Percentiles rank a stretch among this genome's conserved stretches.
These are phyloP conservation scores for Heterochromis multidens DNA, from an alignment of 2,113 vertebrate species.

Conservation along the genomic window DNA sequence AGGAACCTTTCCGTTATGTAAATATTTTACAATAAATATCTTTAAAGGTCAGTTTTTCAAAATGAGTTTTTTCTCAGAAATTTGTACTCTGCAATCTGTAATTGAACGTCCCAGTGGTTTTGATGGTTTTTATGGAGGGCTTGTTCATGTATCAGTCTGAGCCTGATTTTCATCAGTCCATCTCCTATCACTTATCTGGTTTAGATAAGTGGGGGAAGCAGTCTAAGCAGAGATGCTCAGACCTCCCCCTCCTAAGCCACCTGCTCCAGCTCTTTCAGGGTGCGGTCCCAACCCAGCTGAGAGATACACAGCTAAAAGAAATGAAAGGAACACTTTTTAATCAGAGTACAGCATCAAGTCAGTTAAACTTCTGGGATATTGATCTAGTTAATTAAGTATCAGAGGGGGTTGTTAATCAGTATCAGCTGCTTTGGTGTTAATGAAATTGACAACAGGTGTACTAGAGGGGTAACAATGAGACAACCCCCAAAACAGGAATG, in stretches of 20 bases:
- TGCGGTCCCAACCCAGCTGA: too few relatives aligned
- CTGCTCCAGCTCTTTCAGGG: background rate
- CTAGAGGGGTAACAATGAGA: background rate
- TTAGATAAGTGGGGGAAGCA: background rate
- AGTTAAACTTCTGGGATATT: background rate
- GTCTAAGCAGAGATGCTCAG: background rate
- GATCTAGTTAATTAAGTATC: background rate
- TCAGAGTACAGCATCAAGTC: background rate
- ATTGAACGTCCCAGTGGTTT: too few relatives aligned
- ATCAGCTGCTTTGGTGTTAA: background rate
- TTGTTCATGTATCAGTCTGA: background rate
- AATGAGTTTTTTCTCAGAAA: too few relatives aligned
- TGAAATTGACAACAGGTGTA: background rate
- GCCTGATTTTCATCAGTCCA: background rate
- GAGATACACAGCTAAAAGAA: too few relatives aligned
- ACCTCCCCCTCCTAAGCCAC: background rate
- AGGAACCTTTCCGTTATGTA: too few relatives aligned
- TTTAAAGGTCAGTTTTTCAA: background rate
- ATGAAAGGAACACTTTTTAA: too few relatives aligned
- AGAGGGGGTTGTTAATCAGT: rapidly evolving
- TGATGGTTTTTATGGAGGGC: too few relatives aligned
- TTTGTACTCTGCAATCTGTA: too few relatives aligned
- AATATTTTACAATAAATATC: background rate
- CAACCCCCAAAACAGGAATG: background rate
- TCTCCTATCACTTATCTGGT: too few relatives aligned